Evolutionary conservation across 2,113 vertebrate genomes (phyloP), one percentile per base, ranked within the genome.

Genomic region (Mixornis gularis): DNA sequence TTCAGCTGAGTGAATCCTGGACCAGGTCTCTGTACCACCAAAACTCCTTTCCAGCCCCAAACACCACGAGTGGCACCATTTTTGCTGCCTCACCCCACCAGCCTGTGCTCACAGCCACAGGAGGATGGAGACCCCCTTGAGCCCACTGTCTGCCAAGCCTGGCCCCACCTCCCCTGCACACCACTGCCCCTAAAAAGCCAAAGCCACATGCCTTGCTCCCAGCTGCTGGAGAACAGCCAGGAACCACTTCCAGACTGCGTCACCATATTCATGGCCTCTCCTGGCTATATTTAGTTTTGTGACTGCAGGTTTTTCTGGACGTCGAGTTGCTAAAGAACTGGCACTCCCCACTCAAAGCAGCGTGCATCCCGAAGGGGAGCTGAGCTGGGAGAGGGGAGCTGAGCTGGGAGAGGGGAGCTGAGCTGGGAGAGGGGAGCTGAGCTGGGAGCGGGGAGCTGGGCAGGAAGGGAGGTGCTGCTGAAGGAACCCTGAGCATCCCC

Each of bases 241-340:
- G 76, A 83, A 56, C 85, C 79, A 68, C 83, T 95, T 91, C 94
- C 90, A 77, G 78, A 49, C 82, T 92, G 95, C 74, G 63, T 92
- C 91, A 93, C 85, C 48, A 12, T 58, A 52, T 49, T 85, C 87
- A 79, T 17, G 44, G 92, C 91, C 81, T 92, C 92, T 95, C 87
- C 7, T 6, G 1, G 81, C 95, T 95, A 93, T 93, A 96, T 91
- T 93, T 94, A 96, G 96, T 58, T 85, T 80, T 5, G 26, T 80
- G 94, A 89, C 89, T 96, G 95, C 96, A 95, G 91, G 86, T 95
- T 94, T 94, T 82, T 86, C 91, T 92, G 94, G 84, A 87, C 81
- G 10, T 84, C 0, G 8, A 94, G 87, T 24, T 76, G 87, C 85
- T 94, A 52, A 88, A 92, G 79, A 80, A 6, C 79, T 8, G 60